Conservation (phyloP, 2,113 vertebrate species). For the Planiliza haematocheilus region DNA sequence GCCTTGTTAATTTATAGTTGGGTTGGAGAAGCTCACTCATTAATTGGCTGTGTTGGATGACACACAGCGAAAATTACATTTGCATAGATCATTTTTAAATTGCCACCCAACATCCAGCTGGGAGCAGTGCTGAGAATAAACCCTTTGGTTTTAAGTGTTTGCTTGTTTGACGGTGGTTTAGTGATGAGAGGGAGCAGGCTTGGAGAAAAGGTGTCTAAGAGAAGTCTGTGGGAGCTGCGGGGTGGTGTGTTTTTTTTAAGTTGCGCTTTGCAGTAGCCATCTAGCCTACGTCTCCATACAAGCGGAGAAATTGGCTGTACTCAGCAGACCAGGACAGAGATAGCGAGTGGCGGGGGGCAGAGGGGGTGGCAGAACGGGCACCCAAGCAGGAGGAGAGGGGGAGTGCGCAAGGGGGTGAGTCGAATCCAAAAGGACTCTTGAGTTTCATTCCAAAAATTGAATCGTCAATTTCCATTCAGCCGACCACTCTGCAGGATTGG, state of each 20-base stretch:
- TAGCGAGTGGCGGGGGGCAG: constrained; percentile 54
- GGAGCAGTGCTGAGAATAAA: constrained; percentile 70
- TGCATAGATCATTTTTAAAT: constrained; percentile 85
- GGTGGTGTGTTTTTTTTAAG: constrained; percentile 30
- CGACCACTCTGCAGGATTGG: constrained; percentile 66
- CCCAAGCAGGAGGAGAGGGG: constrained; percentile 17
- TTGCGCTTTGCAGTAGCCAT: constrained; percentile 48
- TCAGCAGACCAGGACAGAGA: constrained; percentile 74
- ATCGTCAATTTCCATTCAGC: constrained; percentile 78
- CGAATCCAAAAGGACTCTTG: constrained; percentile 71
- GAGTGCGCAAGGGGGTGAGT: constrained; percentile 17
- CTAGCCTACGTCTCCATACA: constrained; percentile 64
- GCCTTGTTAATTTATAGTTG: constrained; percentile 82
- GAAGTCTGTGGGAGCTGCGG: constrained; percentile 35
- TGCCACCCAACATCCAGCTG: constrained; percentile 74
- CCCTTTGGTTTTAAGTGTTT: constrained; percentile 69
- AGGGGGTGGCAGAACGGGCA: constrained; percentile 37
- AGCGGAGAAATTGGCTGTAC: constrained; percentile 77
- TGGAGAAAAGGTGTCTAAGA: constrained; percentile 52
- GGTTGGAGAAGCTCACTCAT: constrained; percentile 79
- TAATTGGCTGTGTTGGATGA: constrained; percentile 84
- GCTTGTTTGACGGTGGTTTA: constrained; percentile 66
- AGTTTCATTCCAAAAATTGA: constrained; percentile 78
- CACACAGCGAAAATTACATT: constrained; percentile 83
- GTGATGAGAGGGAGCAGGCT: constrained; percentile 47